These are phyloP conservation scores for Progne subis DNA, from an alignment of 2,113 vertebrate genomes.

Conservation along the genomic window DNA sequence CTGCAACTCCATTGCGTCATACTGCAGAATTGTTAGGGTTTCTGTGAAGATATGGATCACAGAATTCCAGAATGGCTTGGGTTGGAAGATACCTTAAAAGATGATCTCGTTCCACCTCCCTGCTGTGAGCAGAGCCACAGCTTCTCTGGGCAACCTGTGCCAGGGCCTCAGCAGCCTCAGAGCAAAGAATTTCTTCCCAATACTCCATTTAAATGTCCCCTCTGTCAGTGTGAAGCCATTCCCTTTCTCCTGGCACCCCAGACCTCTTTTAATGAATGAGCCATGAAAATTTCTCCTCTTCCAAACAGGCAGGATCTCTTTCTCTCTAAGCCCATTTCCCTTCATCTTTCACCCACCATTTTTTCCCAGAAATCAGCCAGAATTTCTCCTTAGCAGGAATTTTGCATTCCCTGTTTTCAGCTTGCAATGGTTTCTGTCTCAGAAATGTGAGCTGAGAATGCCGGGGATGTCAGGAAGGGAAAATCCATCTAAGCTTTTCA, in stretches of 20 bases:
- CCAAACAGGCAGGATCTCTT: background rate
- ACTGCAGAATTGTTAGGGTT: background rate
- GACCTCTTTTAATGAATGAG: accelerated
- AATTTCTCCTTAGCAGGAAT: background rate
- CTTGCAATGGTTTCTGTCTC: background rate
- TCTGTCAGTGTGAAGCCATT: background rate
- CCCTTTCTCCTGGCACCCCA: background rate
- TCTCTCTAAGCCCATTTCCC: background rate
- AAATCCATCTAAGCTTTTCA: background rate
- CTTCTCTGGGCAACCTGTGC: background rate
- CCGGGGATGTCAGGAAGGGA: background rate
- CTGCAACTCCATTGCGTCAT: background rate
- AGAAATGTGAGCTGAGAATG: background rate
- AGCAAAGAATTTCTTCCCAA: background rate
- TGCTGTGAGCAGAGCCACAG: background rate
- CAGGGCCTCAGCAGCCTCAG: background rate
- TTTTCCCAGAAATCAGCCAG: background rate
- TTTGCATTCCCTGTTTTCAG: background rate
- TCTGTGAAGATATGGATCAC: background rate
- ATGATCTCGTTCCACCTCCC: background rate
- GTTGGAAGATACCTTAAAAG: background rate
- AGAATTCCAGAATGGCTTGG: background rate
- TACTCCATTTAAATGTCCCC: background rate
- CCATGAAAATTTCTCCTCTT: background rate
- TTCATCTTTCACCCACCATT: background rate